phyloP scores from a whole-genome alignment of 2,113 vertebrate species.

The Callithrix jacchus region DNA sequence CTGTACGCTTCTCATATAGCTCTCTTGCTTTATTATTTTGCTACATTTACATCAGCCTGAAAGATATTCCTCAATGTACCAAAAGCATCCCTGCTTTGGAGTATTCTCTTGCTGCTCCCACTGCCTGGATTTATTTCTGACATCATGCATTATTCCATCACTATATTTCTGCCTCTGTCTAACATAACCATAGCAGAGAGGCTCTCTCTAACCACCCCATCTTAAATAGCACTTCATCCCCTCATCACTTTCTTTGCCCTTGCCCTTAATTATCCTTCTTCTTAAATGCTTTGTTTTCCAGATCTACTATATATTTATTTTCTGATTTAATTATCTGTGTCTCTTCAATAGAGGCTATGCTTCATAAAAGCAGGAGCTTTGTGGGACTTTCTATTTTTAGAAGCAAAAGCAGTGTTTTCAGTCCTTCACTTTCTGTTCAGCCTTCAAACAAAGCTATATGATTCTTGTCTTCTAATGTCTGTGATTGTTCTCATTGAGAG shows the following conservation, averaged over 20 bases:
- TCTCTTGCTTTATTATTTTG: background rate
- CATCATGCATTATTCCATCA: background rate
- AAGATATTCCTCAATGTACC: background rate
- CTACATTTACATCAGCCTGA: background rate
- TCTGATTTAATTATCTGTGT: background rate
- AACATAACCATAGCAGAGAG: background rate
- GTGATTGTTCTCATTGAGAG: background rate
- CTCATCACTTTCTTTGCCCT: background rate
- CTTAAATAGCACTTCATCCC: background rate
- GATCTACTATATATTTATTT: background rate
- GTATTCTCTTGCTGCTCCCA: background rate
- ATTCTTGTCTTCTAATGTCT: background rate
- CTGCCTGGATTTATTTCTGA: background rate
- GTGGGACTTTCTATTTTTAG: background rate
- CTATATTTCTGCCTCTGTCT: background rate
- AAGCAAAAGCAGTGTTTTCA: background rate
- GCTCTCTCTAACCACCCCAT: background rate
- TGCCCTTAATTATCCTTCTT: background rate
- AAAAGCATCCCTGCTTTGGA: background rate
- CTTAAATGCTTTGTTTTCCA: background rate
- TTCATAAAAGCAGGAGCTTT: background rate
- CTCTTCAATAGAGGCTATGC: background rate
- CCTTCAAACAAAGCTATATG: background rate
- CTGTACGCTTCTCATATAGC: background rate
- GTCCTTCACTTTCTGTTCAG: background rate